These are phyloP conservation scores for Zaprionus tsacasi DNA, from an alignment of 1,140 invertebrate species.

Conservation along the genomic window DNA sequence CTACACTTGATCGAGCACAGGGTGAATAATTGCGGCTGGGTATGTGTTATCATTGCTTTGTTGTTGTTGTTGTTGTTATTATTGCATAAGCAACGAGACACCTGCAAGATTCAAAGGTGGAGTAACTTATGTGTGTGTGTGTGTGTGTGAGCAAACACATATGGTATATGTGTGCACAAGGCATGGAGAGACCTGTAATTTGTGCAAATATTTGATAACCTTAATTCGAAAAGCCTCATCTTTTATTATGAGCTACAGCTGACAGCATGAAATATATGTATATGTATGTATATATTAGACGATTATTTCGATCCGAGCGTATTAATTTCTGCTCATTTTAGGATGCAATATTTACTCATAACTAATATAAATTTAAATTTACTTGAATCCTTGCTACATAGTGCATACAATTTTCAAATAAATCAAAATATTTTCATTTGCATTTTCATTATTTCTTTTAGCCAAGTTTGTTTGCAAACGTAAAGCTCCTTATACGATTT, in stretches of 20 bases:
- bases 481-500: too few species aligned
- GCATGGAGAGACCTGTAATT: constrained; percentile 12
- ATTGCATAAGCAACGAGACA: constrained; percentile 20
- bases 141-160: not conserved
- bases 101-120: constrained; percentile 7
- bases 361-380: not conserved
- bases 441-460: not conserved
- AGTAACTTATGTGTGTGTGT: not conserved
- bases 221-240: constrained; percentile 21
- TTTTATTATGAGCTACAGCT: not conserved
- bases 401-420: not conserved
- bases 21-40: constrained; percentile 7
- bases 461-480: too few species aligned
- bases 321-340: not conserved
- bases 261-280: not conserved
- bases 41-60: not conserved
- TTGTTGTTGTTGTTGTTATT: constrained; percentile 1
- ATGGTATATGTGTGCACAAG: not conserved
- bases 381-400: not conserved
- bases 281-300: not conserved
- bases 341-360: not conserved
- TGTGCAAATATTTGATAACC: constrained; percentile 30
- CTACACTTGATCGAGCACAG: constrained; percentile 23
- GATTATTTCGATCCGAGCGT: not conserved
- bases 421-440: not conserved